Percentiles rank a stretch among this genome's conserved stretches.
Evolutionary conservation across 2,888 invertebrate genomes (phyloP).

Genomic region (Andrena praecox): DNA sequence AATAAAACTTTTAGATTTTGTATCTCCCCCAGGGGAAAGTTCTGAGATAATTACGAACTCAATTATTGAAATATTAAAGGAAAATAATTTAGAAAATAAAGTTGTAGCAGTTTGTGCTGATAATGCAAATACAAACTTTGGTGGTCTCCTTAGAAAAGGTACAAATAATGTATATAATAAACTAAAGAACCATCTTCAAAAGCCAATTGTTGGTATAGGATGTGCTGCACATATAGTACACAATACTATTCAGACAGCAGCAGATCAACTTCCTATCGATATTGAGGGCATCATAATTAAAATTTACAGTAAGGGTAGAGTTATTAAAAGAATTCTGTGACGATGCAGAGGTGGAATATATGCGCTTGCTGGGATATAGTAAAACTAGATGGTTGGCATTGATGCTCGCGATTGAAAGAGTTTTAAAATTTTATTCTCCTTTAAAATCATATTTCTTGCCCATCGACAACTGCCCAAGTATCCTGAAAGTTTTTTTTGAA

Average conservation of each 20-base stretch:
- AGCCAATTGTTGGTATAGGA: neutral
- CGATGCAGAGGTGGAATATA: neutral
- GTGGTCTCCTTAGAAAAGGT: neutral
- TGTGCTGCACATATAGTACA: neutral
- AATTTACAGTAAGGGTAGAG: neutral
- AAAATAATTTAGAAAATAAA: too few relatives aligned
- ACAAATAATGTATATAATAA: neutral
- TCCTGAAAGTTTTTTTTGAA: too few relatives aligned
- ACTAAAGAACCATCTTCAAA: neutral
- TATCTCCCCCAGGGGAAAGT: too few relatives aligned
- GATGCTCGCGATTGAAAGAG: neutral
- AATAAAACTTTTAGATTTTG: too few relatives aligned
- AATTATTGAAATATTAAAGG: too few relatives aligned
- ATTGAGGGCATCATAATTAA: neutral
- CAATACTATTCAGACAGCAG: neutral
- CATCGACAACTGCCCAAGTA: too few relatives aligned
- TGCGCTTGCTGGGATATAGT: neutral
- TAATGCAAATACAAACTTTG: neutral
- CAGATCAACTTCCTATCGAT: neutral
- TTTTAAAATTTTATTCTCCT: neutral
- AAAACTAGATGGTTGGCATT: neutral
- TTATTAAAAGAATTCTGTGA: neutral
- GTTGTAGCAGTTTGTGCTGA: neutral
- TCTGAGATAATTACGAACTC: too few relatives aligned
- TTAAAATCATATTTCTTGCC: too few relatives aligned